Conservation (phyloP, 2,113 vertebrate species). For the Abramis brama region DNA sequence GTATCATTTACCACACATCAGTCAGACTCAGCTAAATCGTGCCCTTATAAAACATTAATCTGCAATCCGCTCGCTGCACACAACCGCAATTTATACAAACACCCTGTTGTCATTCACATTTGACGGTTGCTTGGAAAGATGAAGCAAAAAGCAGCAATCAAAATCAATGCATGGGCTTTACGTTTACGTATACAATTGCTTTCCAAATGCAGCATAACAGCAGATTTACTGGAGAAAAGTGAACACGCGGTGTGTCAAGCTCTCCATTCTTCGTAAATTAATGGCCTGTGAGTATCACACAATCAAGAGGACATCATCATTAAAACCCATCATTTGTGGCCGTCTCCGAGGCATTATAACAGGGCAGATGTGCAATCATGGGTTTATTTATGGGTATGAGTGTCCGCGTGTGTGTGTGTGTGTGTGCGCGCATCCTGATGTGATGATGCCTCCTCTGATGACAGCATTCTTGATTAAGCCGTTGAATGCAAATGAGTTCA, state of each 20-base stretch:
- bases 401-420: conserved; percentile 17
- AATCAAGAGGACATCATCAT: conserved; percentile 39
- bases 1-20: conserved; percentile 4
- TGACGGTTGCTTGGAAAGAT: background rate
- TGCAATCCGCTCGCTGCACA: conserved; percentile 20
- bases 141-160: background rate
- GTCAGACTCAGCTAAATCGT: conserved; percentile 45
- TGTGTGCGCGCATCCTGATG: conserved; percentile 57
- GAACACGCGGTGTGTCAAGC: background rate
- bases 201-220: background rate
- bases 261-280: conserved; percentile 8
- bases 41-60: conserved; percentile 61
- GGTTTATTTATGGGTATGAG: conserved; percentile 23
- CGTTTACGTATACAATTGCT: background rate
- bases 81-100: conserved; percentile 13
- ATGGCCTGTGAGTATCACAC: background rate
- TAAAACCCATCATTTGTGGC: conserved; percentile 39
- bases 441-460: conserved; percentile 60
- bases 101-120: background rate
- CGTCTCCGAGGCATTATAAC: conserved; percentile 21
- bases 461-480: conserved; percentile 78
- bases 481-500: conserved; percentile 79
- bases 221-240: background rate
- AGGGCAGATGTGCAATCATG: conserved; percentile 41
- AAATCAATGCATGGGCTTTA: background rate